These are phyloP conservation scores for Callionymus lyra DNA, from an alignment of 2,113 vertebrate species.

Conservation along the genomic window DNA sequence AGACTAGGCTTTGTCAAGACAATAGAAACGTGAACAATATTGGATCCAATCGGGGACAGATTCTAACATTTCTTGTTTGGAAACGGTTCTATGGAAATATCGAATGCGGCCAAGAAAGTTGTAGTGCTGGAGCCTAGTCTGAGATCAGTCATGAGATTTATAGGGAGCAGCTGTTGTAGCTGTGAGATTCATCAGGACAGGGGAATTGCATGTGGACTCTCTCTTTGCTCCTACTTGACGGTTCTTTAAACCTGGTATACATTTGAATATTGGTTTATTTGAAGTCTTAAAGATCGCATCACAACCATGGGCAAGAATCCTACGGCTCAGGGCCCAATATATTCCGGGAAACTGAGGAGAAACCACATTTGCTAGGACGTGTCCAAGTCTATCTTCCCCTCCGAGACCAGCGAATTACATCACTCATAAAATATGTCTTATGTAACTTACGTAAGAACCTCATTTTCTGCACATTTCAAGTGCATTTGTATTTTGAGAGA, in stretches of 20 bases:
- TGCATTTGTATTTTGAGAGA: too few species aligned
- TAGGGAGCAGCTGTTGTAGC: slow-evolving; percentile 41
- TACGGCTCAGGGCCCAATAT: too few species aligned
- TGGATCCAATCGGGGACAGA: slow-evolving; percentile 1
- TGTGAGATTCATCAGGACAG: slow-evolving; percentile 50
- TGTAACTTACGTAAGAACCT: too few species aligned
- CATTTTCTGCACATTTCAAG: too few species aligned
- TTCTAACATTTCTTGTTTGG: slow-evolving; percentile 20
- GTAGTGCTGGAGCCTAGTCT: slow-evolving; percentile 51
- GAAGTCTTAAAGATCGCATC: slow-evolving; percentile 4
- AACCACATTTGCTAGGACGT: too few species aligned
- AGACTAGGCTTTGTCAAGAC: slow-evolving; percentile 56
- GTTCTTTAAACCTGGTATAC: not conserved
- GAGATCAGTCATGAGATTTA: slow-evolving; percentile 49
- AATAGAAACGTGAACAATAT: not conserved
- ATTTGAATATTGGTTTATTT: too few species aligned
- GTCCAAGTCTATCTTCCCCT: too few species aligned
- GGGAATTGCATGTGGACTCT: slow-evolving; percentile 38
- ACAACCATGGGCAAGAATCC: slow-evolving; percentile 8
- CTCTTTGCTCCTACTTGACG: slow-evolving; percentile 13
- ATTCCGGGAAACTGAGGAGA: too few species aligned
- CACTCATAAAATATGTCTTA: too few species aligned
- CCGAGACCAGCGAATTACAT: too few species aligned
- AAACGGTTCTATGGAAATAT: not conserved
- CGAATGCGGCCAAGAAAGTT: not conserved